phyloP scores from a whole-genome alignment of 2,888 invertebrate genomes.

The Chorisops tibialis region DNA sequence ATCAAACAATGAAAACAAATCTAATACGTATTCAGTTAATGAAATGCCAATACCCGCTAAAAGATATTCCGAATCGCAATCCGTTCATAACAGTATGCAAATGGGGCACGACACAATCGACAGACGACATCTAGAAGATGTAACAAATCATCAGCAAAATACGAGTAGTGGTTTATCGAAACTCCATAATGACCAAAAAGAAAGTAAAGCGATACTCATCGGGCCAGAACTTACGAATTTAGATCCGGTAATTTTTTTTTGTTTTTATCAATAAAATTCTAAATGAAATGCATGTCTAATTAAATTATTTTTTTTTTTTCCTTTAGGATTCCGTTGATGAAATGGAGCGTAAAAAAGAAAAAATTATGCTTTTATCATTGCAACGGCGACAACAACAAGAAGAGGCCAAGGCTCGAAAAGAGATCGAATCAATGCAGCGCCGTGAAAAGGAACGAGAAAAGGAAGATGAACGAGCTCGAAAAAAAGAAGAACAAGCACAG shows the following conservation, averaged over 20 bases:
- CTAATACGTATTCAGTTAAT: slow-evolving; percentile 21
- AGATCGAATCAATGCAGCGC: slow-evolving; percentile 73
- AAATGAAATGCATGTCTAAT: neutral
- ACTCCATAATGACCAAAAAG: slow-evolving; percentile 1
- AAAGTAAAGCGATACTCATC: slow-evolving; percentile 59
- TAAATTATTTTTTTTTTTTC: neutral
- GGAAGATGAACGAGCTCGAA: slow-evolving; percentile 70
- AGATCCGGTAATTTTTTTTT: slow-evolving; percentile 59
- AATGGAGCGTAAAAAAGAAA: slow-evolving; percentile 90
- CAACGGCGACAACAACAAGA: slow-evolving; percentile 90
- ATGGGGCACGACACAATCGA: slow-evolving; percentile 27
- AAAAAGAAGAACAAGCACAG: slow-evolving; percentile 79
- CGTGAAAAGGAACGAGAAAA: slow-evolving; percentile 73
- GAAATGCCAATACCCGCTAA: slow-evolving; percentile 24
- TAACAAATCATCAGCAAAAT: slow-evolving; percentile 42
- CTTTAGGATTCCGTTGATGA: slow-evolving; percentile 78
- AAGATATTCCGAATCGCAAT: slow-evolving; percentile 29
- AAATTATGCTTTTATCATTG: slow-evolving; percentile 82
- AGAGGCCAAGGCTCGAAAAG: slow-evolving; percentile 78
- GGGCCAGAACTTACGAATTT: slow-evolving; percentile 64
- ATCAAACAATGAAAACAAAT: slow-evolving; percentile 25
- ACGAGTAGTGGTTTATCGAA: slow-evolving; percentile 34
- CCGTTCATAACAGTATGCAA: slow-evolving; percentile 23
- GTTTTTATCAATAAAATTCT: neutral
- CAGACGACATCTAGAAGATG: slow-evolving; percentile 45